phyloP scores from a whole-genome alignment of 2,888 invertebrate species.

The Cenopis cana region DNA sequence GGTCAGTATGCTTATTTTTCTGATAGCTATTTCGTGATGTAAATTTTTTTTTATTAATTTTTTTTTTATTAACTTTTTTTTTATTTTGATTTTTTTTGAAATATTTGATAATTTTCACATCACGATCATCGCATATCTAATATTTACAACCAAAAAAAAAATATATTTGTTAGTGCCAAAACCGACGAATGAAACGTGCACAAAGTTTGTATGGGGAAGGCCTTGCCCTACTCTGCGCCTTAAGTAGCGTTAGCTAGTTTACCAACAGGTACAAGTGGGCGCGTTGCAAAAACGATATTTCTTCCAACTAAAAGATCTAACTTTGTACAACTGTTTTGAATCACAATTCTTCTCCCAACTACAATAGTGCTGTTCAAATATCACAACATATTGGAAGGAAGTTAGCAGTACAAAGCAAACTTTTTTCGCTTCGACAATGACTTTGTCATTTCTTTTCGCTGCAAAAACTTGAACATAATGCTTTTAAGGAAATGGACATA shows the following conservation, averaged over 20 bases:
- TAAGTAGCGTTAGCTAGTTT: conserved; percentile 26
- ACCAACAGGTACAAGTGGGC: conserved; percentile 34
- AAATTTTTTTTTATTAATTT: too few relatives aligned
- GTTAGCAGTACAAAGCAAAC: conserved; percentile 18
- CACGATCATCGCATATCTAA: too few relatives aligned
- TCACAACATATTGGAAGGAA: conserved; percentile 25
- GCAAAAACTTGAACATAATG: conserved; percentile 21
- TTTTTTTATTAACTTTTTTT: too few relatives aligned
- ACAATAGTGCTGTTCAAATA: conserved; percentile 29
- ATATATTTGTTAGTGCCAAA: too few relatives aligned
- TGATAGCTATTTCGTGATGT: too few relatives aligned
- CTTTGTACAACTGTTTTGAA: conserved; percentile 34
- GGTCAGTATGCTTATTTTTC: too few relatives aligned
- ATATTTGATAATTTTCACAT: too few relatives aligned
- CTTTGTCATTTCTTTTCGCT: conserved; percentile 25
- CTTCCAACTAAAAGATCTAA: conserved; percentile 21
- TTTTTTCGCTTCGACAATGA: conserved; percentile 28
- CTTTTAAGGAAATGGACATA: conserved; percentile 25
- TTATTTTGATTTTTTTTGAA: too few relatives aligned
- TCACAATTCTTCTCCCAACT: conserved; percentile 29
- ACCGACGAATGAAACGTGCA: too few relatives aligned
- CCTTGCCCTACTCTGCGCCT: too few relatives aligned
- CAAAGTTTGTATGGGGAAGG: too few relatives aligned
- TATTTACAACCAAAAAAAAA: too few relatives aligned
- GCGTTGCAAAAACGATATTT: conserved; percentile 19